Percentiles rank a stretch among this genome's conserved stretches.
Conservation (phyloP, 92 coral and sea anemone species). For the Paramuricea clavata region DNA sequence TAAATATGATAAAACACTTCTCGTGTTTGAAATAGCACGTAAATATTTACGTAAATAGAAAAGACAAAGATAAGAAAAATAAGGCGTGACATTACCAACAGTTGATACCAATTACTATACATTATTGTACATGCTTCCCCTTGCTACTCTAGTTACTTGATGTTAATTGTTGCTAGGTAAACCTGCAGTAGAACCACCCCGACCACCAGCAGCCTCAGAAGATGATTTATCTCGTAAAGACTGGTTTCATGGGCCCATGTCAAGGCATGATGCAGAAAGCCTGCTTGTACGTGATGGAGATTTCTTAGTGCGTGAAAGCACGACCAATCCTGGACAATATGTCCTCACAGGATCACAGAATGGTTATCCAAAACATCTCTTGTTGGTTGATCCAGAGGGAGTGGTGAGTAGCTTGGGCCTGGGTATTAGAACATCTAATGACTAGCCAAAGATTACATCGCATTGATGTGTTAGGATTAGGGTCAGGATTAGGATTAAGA, state of each 20-base stretch:
- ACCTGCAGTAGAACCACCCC: not conserved
- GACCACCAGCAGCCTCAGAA: not conserved
- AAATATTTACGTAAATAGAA: no score
- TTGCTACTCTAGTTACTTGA: no score
- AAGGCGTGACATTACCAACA: no score
- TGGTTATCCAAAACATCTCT: slow-evolving; percentile 81
- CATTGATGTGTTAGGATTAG: no score
- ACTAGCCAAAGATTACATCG: no score
- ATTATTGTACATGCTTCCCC: no score
- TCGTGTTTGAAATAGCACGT: no score
- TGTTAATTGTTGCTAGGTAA: not conserved
- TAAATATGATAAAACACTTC: no score
- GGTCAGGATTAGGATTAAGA: no score
- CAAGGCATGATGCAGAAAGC: slow-evolving; percentile 89
- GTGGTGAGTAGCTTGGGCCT: slow-evolving; percentile 87
- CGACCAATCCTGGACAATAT: slow-evolving; percentile 92
- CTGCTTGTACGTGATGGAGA: slow-evolving; percentile 92
- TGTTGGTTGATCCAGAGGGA: slow-evolving; percentile 94
- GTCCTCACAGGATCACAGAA: slow-evolving; percentile 90
- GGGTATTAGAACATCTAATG: no score
- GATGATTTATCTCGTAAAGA: slow-evolving; percentile 55
- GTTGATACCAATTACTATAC: no score
- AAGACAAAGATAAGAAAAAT: no score
- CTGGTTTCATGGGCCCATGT: slow-evolving; percentile 93
- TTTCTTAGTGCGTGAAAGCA: slow-evolving; percentile 95